A percentile compares a stretch with the other conserved stretches of the same genome.
Evolutionary conservation across 1,140 invertebrate species (phyloP).

Genomic region (Latrodectus geometricus): DNA sequence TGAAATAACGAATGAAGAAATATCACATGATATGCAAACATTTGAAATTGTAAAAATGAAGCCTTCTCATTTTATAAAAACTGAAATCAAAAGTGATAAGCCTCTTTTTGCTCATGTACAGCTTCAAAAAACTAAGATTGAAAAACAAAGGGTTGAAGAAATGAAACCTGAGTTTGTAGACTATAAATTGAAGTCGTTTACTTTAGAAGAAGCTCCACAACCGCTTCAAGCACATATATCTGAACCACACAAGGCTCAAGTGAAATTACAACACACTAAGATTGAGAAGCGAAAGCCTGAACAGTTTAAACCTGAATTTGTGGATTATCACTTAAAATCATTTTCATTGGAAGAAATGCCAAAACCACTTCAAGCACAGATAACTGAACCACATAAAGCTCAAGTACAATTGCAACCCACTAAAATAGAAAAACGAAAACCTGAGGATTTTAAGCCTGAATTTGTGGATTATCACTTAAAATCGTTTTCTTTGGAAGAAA

Average conservation of each 20-base stretch:
- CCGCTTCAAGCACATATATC: constrained; percentile 26
- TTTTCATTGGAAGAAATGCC: constrained; percentile 17
- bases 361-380: constrained; percentile 22
- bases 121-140: constrained; percentile 8
- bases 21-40: neutral
- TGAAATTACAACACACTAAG: constrained; percentile 28
- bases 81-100: neutral
- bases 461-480: constrained; percentile 9
- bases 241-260: constrained; percentile 23
- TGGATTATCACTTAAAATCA: constrained; percentile 39
- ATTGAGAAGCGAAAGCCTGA: constrained; percentile 38
- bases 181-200: constrained; percentile 25
- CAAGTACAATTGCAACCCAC: neutral
- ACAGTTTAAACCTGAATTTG: constrained; percentile 45
- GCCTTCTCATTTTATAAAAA: neutral
- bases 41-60: neutral
- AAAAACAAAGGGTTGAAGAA: constrained; percentile 44
- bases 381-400: constrained; percentile 10
- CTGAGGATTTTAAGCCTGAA: neutral
- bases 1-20: constrained; percentile 9
- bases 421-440: neutral
- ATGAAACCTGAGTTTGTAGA: constrained; percentile 41
- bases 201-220: constrained; percentile 6
- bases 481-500: neutral
- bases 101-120: constrained; percentile 4